These are phyloP conservation scores for Tetranychus piercei DNA, from an alignment of 2,888 invertebrate genomes.

Conservation along the genomic window DNA sequence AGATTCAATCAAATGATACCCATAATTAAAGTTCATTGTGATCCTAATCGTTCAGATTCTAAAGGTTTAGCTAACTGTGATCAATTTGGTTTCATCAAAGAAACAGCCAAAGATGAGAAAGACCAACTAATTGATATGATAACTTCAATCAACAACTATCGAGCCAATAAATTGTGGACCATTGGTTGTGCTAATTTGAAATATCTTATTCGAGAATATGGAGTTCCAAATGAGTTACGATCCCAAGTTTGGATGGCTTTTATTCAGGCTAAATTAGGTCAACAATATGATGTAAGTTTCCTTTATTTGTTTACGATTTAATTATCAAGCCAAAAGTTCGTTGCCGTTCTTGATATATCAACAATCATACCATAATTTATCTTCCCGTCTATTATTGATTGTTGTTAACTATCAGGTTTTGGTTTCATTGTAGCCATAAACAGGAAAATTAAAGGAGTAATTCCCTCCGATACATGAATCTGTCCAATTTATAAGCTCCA, in stretches of 20 bases:
- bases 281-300: conserved; percentile 13
- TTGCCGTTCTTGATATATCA: not conserved
- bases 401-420: too few species aligned
- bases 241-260: conserved; percentile 17
- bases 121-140: not conserved
- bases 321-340: not conserved
- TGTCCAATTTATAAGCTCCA: too few species aligned
- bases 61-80: not conserved
- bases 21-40: not conserved
- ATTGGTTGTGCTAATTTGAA: conserved; percentile 15
- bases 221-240: conserved; percentile 14
- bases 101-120: not conserved
- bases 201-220: conserved; percentile 15
- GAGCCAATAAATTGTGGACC: not conserved
- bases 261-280: conserved; percentile 12
- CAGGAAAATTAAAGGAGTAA: too few species aligned
- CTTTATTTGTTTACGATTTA: not conserved
- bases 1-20: not conserved
- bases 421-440: too few species aligned
- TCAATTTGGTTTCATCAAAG: not conserved
- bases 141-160: not conserved
- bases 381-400: too few species aligned
- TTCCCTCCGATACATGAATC: too few species aligned
- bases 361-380: too few species aligned
- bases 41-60: not conserved